Evolutionary conservation across 2,797 vertebrate species (phyloP).

Genomic region (Oryzias dopingdopingensis): DNA sequence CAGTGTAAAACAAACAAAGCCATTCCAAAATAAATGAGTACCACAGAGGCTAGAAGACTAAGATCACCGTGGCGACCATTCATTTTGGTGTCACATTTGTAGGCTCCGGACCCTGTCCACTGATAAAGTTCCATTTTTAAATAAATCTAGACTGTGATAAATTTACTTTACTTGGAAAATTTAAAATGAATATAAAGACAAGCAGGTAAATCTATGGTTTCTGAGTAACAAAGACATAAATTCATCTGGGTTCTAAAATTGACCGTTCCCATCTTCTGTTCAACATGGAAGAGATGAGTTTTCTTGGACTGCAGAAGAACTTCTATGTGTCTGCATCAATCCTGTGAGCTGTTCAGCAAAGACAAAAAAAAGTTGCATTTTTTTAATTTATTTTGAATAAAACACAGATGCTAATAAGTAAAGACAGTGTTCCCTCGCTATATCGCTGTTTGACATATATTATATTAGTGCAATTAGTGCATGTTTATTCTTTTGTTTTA

Average conservation of each 20-base stretch:
- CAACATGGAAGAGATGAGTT: slow-evolving; percentile 52
- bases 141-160: slow-evolving; percentile 43
- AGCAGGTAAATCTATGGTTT: slow-evolving; percentile 60
- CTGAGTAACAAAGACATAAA: slow-evolving; percentile 52
- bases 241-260: slow-evolving; percentile 63
- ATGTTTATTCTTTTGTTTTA: too few species aligned
- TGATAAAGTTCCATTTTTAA: slow-evolving; percentile 27
- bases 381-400: slow-evolving; percentile 1
- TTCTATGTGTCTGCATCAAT: slow-evolving; percentile 91
- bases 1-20: slow-evolving; percentile 53
- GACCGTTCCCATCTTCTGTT: slow-evolving; percentile 55
- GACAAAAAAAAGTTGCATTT: slow-evolving; percentile 22
- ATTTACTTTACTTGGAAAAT: slow-evolving; percentile 50
- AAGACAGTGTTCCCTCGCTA: too few species aligned
- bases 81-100: slow-evolving; percentile 52
- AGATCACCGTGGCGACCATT: slow-evolving; percentile 39
- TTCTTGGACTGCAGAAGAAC: slow-evolving; percentile 36
- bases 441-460: too few species aligned
- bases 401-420: not conserved
- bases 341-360: slow-evolving; percentile 87
- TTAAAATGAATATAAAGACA: slow-evolving; percentile 63
- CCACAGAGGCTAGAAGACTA: slow-evolving; percentile 35
- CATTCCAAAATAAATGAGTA: slow-evolving; percentile 58
- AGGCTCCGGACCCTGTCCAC: slow-evolving; percentile 44
- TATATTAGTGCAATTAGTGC: too few species aligned